These are phyloP conservation scores for Cephus runcator DNA, from an alignment of 2,888 invertebrate species.

Conservation along the genomic window DNA sequence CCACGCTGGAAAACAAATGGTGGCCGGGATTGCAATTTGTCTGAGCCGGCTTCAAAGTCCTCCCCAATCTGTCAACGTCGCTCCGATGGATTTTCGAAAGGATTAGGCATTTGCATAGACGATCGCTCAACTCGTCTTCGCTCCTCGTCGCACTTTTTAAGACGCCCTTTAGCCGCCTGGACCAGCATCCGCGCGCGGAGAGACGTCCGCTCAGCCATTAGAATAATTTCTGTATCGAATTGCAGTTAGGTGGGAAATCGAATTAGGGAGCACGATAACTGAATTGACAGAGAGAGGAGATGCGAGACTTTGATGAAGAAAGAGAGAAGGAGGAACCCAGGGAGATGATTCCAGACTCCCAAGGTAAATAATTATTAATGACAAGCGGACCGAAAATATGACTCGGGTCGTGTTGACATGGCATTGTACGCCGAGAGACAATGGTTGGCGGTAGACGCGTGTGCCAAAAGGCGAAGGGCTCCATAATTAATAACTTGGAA, in stretches of 20 bases:
- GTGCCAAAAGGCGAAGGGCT: constrained; percentile 41
- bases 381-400: constrained; percentile 42
- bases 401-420: constrained; percentile 58
- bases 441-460: constrained; percentile 37
- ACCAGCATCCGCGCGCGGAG: neutral
- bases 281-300: neutral
- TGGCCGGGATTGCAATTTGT: constrained; percentile 28
- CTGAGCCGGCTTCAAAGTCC: constrained; percentile 24
- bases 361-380: constrained; percentile 57
- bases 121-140: constrained; percentile 54
- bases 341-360: constrained; percentile 5
- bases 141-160: constrained; percentile 15
- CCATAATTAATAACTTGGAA: constrained; percentile 59
- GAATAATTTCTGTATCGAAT: neutral
- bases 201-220: neutral
- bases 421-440: constrained; percentile 53
- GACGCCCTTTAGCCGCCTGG: neutral
- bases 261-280: too few species aligned
- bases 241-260: neutral
- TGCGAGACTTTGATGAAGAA: too few species aligned
- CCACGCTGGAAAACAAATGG: constrained; percentile 37
- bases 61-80: constrained; percentile 61
- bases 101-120: constrained; percentile 65
- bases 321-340: constrained; percentile 13
- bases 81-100: constrained; percentile 59